Conservation (phyloP, 2,113 vertebrate species). For the Zeus faber region DNA sequence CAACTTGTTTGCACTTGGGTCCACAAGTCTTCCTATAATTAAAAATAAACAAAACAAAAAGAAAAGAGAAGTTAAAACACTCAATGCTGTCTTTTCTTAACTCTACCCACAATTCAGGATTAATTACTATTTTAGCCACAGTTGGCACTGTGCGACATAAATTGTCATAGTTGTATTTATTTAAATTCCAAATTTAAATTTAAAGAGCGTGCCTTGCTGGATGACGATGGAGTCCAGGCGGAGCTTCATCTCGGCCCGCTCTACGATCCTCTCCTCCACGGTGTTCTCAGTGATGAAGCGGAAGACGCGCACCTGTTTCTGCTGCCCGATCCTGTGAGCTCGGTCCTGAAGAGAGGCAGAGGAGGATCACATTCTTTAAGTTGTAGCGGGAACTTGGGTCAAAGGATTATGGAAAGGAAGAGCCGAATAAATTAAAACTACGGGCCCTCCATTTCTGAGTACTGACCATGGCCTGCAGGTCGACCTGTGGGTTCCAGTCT, state of each 20-base stretch:
- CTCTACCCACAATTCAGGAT: no score
- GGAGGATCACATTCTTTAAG: background rate
- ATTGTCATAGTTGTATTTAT: no score
- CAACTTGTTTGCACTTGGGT: slow-evolving; percentile 94
- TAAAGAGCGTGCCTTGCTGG: slow-evolving; percentile 89
- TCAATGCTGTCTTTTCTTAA: no score
- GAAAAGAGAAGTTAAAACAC: no score
- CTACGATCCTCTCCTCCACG: slow-evolving; percentile 96
- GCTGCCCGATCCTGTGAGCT: slow-evolving; percentile 96
- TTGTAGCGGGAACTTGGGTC: background rate
- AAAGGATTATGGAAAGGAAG: background rate
- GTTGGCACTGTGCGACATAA: no score
- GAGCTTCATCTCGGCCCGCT: slow-evolving; percentile 96
- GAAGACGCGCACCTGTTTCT: slow-evolving; percentile 94
- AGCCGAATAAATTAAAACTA: background rate
- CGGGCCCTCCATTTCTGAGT: no score
- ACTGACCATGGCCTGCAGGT: slow-evolving; percentile 96
- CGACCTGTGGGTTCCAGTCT: slow-evolving; percentile 98
- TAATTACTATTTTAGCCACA: no score
- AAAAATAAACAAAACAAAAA: background rate
- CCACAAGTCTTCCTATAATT: slow-evolving; percentile 86
- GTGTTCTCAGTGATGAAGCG: slow-evolving; percentile 98
- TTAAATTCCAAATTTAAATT: no score
- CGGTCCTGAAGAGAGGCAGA: slow-evolving; percentile 79
- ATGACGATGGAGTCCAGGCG: slow-evolving; percentile 97